Conservation (phyloP, 1,140 invertebrate genomes). For the Trachymyrmex septentrionalis region DNA sequence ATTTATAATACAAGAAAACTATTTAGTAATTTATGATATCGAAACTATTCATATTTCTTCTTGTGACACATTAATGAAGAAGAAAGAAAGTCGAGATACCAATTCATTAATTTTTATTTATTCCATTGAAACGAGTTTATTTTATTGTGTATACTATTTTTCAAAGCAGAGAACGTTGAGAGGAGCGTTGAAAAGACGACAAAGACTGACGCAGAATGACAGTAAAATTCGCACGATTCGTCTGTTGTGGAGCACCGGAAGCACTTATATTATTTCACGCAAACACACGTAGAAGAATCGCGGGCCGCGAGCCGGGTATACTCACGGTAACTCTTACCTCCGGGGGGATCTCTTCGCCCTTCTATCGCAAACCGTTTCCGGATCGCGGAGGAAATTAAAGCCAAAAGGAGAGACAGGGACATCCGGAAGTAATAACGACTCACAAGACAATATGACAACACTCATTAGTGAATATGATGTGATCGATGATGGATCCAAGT, state of each 20-base stretch:
- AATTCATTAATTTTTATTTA: not conserved
- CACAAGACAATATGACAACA: slow-evolving; percentile 65
- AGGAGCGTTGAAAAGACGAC: slow-evolving; percentile 19
- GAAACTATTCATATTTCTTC: not conserved
- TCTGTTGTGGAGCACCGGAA: slow-evolving; percentile 13
- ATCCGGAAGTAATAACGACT: slow-evolving; percentile 63
- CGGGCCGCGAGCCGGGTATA: slow-evolving; percentile 3
- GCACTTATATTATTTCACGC: slow-evolving; percentile 35
- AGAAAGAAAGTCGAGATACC: not conserved
- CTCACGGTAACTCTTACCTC: slow-evolving; percentile 54
- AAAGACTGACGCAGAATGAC: slow-evolving; percentile 15
- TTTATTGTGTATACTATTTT: not conserved
- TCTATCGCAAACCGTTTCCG: slow-evolving; percentile 39
- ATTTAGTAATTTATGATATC: not conserved
- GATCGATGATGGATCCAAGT: slow-evolving; percentile 67
- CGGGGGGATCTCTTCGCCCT: slow-evolving; percentile 53
- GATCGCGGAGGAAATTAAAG: slow-evolving; percentile 18
- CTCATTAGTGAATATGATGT: slow-evolving; percentile 72
- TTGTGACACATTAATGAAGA: not conserved
- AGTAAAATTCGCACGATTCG: slow-evolving; percentile 25
- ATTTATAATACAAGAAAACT: not conserved
- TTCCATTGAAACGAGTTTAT: not conserved
- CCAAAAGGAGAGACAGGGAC: not conserved
- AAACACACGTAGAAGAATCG: slow-evolving; percentile 38
- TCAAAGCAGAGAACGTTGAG: slow-evolving; percentile 2